These are phyloP conservation scores for Mohoua ochrocephala DNA, from an alignment of 2,113 vertebrate species.

Conservation along the genomic window DNA sequence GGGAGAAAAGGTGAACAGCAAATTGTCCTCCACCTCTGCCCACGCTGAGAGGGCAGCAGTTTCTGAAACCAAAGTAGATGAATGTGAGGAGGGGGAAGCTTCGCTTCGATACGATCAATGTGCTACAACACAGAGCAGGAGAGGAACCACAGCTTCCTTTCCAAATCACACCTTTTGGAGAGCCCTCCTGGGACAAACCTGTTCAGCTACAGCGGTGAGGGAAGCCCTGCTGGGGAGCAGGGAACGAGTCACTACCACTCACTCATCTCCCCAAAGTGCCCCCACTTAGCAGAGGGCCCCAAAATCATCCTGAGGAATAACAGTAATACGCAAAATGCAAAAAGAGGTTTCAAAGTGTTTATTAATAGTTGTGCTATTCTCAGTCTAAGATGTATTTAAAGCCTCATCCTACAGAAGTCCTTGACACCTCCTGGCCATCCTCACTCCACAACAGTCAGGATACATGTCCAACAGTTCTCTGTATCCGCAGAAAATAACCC, in stretches of 20 bases:
- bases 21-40: not conserved
- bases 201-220: accelerated
- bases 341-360: slow-evolving; percentile 54
- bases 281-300: not conserved
- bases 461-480: not conserved
- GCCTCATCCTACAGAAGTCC: not conserved
- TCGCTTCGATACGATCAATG: not conserved
- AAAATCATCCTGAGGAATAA: not conserved
- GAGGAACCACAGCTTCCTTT: not conserved
- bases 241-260: not conserved
- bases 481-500: not conserved
- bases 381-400: slow-evolving; percentile 19
- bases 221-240: not conserved
- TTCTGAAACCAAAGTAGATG: not conserved
- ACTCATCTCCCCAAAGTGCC: not conserved
- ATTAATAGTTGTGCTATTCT: slow-evolving; percentile 46
- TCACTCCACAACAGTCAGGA: not conserved
- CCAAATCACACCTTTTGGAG: not conserved
- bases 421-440: not conserved
- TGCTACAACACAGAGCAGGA: not conserved
- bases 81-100: not conserved
- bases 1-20: not conserved
- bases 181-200: not conserved
- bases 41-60: not conserved
- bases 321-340: slow-evolving; percentile 35